phyloP scores from a whole-genome alignment of 2,113 vertebrate species.

The Pitta sordida region DNA sequence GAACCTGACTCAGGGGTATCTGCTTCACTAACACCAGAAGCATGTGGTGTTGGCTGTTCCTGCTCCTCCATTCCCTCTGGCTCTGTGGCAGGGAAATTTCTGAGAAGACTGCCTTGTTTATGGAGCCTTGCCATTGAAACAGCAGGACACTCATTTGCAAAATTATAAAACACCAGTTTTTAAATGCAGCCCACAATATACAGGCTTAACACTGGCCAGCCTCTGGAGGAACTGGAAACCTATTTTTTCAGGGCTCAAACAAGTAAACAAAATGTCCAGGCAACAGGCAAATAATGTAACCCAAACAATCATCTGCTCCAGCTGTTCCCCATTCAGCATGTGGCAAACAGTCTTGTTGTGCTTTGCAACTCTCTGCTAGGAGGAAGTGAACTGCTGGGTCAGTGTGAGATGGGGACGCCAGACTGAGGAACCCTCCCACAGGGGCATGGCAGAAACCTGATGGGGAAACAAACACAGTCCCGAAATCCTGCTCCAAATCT shows the following conservation, averaged over 20 bases:
- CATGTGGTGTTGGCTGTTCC: neutral
- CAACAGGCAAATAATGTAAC: slow-evolving; percentile 51
- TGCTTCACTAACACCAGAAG: neutral
- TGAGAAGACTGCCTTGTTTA: neutral
- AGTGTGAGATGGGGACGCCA: neutral
- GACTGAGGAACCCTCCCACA: neutral
- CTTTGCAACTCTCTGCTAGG: neutral
- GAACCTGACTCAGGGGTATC: neutral
- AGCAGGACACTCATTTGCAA: slow-evolving; percentile 30
- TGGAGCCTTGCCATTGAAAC: slow-evolving; percentile 3
- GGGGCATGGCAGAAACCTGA: neutral
- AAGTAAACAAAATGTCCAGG: slow-evolving; percentile 39
- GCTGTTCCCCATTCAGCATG: slow-evolving; percentile 42
- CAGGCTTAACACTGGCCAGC: slow-evolving; percentile 1
- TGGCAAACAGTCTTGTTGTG: neutral
- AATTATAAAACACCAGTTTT: slow-evolving; percentile 48
- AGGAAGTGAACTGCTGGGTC: neutral
- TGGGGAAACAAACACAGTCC: neutral
- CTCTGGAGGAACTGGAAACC: neutral
- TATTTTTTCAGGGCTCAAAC: slow-evolving; percentile 28
- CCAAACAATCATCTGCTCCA: slow-evolving; percentile 54
- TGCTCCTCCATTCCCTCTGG: neutral
- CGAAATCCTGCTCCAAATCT: neutral
- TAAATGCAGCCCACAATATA: neutral
- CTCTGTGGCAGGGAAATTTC: neutral